phyloP scores from a whole-genome alignment of 2,113 vertebrate genomes.

The Scalopus aquaticus region DNA sequence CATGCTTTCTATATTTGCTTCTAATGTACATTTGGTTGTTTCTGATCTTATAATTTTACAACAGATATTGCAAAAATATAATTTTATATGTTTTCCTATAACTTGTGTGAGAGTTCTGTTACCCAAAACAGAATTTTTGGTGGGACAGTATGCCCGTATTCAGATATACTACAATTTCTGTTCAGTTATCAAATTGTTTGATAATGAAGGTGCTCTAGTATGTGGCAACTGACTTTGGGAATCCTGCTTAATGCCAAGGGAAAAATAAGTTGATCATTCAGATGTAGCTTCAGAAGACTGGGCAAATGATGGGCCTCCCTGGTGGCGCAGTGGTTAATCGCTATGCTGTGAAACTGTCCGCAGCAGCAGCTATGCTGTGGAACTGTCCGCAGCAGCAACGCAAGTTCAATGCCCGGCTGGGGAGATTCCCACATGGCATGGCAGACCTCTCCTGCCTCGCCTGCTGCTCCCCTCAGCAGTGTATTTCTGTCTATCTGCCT shows the following conservation, averaged over 20 bases:
- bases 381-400: too few relatives aligned
- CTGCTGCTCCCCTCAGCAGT: too few relatives aligned
- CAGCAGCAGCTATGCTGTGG: too few relatives aligned
- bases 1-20: not conserved
- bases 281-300: not conserved
- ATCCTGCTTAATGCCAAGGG: not conserved
- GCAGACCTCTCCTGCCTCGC: too few relatives aligned
- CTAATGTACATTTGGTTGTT: not conserved
- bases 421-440: too few relatives aligned
- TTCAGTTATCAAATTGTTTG: not conserved
- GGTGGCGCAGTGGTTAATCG: too few relatives aligned
- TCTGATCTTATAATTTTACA: not conserved
- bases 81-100: not conserved
- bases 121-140: not conserved
- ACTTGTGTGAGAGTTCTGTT: not conserved
- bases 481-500: too few relatives aligned
- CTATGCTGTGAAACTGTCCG: too few relatives aligned
- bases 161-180: not conserved
- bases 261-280: not conserved
- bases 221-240: not conserved
- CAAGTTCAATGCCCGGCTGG: too few relatives aligned
- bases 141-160: not conserved
- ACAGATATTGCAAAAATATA: not conserved
- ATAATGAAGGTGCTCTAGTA: not conserved
- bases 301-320: too few relatives aligned